Evolutionary conservation across 2,888 invertebrate species (phyloP), one percentile per base, ranked within the genome.

Genomic region (Dolichopus griseipennis): DNA sequence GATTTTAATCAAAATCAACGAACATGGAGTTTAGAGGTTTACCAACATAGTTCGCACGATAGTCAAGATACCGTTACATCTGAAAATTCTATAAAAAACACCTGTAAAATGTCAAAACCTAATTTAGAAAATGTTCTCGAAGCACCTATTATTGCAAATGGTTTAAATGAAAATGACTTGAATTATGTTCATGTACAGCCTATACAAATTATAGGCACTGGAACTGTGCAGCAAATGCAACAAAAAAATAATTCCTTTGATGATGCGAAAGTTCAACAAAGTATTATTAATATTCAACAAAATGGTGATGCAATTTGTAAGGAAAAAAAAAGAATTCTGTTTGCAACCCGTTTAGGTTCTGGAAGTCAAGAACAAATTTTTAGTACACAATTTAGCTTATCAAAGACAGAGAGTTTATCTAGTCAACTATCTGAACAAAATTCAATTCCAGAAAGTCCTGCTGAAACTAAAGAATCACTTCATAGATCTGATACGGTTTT

Each of bases 331-430:
- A 82, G 87, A 65, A 79, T 89, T 65, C 82, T 88, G 67, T 90
- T 90, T 76, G 86, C 87, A 68, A 90, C 89, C 10, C 85, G 87
- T 72, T 82, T 90, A 64, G 89, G 89, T 41, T 81, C 81, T 0
- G 82, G 82, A 27, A 88, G 87, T 75, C 84, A 85, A 75, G 89
- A 89, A 74, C 88, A 88, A 78, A 83, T 89, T 65, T 90, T 90
- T 76, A 85, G 87, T 73, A 86, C 86, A 5, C 87, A 87, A 73
- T 84, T 87, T 73, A 87, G 87, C 75, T 83, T 87, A 73, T 87
- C 87, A 1, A 87, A 87, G 76, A 87, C 87, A 7, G 87, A 87
- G 70, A 87, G 87, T 75, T 83, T 86, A 43, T 85, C 85, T 18
- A 87, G 87, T 73, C 86, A 87, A 75, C 83, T 86, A 65, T 87